Percentiles rank a stretch among this genome's conserved stretches.
phyloP scores from a whole-genome alignment of 1,140 invertebrate species.

The Pseudomyrmex sp. region DNA sequence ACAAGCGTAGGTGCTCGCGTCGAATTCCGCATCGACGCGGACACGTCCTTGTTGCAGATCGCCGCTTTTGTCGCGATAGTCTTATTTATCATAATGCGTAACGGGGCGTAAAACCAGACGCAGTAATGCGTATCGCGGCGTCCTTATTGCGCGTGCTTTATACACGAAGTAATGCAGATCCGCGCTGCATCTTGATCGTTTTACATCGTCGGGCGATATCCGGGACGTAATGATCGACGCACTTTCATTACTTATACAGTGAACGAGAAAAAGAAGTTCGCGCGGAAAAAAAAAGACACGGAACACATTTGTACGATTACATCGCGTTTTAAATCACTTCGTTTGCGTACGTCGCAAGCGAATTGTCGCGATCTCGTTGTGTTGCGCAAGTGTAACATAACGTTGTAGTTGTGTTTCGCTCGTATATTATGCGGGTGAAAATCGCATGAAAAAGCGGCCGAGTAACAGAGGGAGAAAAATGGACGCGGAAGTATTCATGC shows the following conservation, averaged over 20 bases:
- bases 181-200: conserved; percentile 40
- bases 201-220: conserved; percentile 43
- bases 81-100: conserved; percentile 56
- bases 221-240: conserved; percentile 48
- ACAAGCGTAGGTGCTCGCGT: not conserved
- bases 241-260: conserved; percentile 52
- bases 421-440: conserved; percentile 34
- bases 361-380: conserved; percentile 43
- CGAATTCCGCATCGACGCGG: conserved; percentile 5
- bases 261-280: not conserved
- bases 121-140: conserved; percentile 69
- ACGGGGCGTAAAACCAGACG: conserved; percentile 70
- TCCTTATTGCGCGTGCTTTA: conserved; percentile 63
- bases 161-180: conserved; percentile 61
- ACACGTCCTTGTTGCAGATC: conserved; percentile 12
- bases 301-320: conserved; percentile 44
- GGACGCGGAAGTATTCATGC: conserved; percentile 1
- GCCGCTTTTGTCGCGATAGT: conserved; percentile 18
- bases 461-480: not conserved
- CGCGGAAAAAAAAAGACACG: not conserved
- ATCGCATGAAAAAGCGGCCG: conserved; percentile 16
- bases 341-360: conserved; percentile 34
- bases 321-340: conserved; percentile 64
- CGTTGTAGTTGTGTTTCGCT: not conserved
- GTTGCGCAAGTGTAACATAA: no score